Evolutionary conservation across 2,888 invertebrate species (phyloP).

Genomic region (Achlya flavicornis): DNA sequence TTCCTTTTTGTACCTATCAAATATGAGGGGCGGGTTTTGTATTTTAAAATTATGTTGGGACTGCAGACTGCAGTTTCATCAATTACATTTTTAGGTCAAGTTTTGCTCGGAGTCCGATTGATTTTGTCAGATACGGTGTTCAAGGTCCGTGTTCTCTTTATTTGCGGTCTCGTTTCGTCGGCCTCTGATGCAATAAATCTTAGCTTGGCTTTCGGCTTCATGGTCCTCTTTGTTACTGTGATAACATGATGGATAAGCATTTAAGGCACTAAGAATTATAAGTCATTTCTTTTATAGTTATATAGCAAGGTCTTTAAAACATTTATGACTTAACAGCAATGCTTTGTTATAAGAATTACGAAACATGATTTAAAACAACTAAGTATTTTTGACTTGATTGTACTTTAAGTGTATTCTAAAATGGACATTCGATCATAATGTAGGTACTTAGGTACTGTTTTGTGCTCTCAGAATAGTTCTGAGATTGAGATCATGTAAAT

Average conservation of each 20-base stretch:
- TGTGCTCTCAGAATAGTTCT: too few relatives aligned
- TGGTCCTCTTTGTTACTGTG: slow-evolving; percentile 77
- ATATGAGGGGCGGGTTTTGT: not conserved
- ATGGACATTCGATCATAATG: not conserved
- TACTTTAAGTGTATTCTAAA: not conserved
- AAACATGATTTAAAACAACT: slow-evolving; percentile 14
- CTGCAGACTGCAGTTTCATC: slow-evolving; percentile 55
- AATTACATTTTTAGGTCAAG: slow-evolving; percentile 79
- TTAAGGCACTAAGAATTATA: slow-evolving; percentile 64
- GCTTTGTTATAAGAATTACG: slow-evolving; percentile 34
- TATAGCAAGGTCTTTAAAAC: slow-evolving; percentile 50
- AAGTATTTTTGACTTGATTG: not conserved
- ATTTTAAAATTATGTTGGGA: not conserved
- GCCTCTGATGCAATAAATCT: slow-evolving; percentile 81
- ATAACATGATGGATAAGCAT: slow-evolving; percentile 76
- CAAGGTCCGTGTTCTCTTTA: slow-evolving; percentile 83
- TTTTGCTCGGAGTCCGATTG: slow-evolving; percentile 79
- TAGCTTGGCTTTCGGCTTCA: slow-evolving; percentile 73
- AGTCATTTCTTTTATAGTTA: slow-evolving; percentile 62
- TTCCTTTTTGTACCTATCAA: not conserved
- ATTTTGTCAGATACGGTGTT: slow-evolving; percentile 82
- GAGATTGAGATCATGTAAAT: slow-evolving; percentile 13
- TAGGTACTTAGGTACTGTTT: not conserved
- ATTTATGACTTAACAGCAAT: slow-evolving; percentile 29
- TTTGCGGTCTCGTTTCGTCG: slow-evolving; percentile 81